A percentile compares a stretch with the other conserved stretches of the same genome.
phyloP scores from a whole-genome alignment of 1,140 invertebrate species.

The Eurosta solidaginis region DNA sequence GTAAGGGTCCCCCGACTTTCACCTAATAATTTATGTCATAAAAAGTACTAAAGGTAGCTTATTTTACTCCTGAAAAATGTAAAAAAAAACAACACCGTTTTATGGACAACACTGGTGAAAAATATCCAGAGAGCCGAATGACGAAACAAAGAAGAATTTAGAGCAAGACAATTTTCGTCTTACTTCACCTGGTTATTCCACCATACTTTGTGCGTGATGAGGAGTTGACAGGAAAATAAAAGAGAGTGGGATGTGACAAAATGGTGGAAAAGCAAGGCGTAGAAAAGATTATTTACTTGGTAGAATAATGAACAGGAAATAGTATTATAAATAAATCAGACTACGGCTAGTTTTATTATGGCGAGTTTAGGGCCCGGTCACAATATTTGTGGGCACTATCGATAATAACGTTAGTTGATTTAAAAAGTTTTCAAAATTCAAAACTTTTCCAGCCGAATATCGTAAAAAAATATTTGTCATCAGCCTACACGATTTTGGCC shows the following conservation, averaged over 20 bases:
- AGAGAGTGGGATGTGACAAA: not conserved
- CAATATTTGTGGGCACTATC: too few species aligned
- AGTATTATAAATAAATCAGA: not conserved
- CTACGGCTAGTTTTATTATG: too few species aligned
- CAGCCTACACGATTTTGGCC: too few species aligned
- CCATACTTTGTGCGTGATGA: too few species aligned
- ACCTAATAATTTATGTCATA: not conserved
- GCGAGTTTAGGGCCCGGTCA: too few species aligned
- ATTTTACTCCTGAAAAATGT: too few species aligned
- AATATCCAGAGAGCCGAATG: too few species aligned
- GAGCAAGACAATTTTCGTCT: too few species aligned
- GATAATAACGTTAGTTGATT: not conserved
- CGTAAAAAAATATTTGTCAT: not conserved
- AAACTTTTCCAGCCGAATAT: not conserved
- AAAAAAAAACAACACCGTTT: not conserved
- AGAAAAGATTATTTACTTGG: not conserved
- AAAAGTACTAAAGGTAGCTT: not conserved
- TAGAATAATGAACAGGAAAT: not conserved
- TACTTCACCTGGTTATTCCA: too few species aligned
- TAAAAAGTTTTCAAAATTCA: not conserved
- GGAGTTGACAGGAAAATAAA: not conserved
- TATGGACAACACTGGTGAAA: too few species aligned
- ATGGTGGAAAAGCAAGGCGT: not conserved
- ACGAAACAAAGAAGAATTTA: too few species aligned
- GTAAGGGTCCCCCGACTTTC: too few species aligned